Conservation (phyloP, 2,888 invertebrate genomes). For the Tinea trinotella region DNA sequence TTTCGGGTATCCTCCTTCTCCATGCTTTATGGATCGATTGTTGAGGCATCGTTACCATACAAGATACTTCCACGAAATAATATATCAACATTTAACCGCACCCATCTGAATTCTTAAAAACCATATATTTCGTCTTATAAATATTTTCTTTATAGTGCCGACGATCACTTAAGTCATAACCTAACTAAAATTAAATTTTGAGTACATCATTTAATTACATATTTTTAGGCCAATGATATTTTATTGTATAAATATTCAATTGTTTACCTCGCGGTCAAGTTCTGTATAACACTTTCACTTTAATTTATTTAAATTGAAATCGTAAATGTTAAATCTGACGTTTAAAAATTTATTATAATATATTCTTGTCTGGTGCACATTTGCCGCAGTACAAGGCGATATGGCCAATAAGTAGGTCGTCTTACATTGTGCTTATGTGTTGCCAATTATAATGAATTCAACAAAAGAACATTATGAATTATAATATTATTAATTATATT, state of each 20-base stretch:
- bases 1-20: slow-evolving; percentile 21
- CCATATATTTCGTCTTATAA: slow-evolving; percentile 42
- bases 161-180: slow-evolving; percentile 35
- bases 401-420: slow-evolving; percentile 3
- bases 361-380: slow-evolving; percentile 21
- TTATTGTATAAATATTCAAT: neutral
- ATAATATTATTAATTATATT: neutral
- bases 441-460: slow-evolving; percentile 9
- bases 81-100: slow-evolving; percentile 19
- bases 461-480: neutral
- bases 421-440: slow-evolving; percentile 6
- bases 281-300: slow-evolving; percentile 11
- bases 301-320: slow-evolving; percentile 17
- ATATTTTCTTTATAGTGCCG: slow-evolving; percentile 24
- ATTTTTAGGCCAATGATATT: no score
- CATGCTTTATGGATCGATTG: slow-evolving; percentile 29
- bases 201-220: no score
- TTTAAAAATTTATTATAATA: slow-evolving; percentile 22
- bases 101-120: slow-evolving; percentile 36
- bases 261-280: neutral
- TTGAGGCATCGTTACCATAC: slow-evolving; percentile 29
- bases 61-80: slow-evolving; percentile 25
- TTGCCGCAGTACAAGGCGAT: slow-evolving; percentile 6
- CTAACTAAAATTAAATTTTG: no score
- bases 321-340: slow-evolving; percentile 15